Conservation (phyloP, 2,888 invertebrate species). For the Sisyra terminalis region DNA sequence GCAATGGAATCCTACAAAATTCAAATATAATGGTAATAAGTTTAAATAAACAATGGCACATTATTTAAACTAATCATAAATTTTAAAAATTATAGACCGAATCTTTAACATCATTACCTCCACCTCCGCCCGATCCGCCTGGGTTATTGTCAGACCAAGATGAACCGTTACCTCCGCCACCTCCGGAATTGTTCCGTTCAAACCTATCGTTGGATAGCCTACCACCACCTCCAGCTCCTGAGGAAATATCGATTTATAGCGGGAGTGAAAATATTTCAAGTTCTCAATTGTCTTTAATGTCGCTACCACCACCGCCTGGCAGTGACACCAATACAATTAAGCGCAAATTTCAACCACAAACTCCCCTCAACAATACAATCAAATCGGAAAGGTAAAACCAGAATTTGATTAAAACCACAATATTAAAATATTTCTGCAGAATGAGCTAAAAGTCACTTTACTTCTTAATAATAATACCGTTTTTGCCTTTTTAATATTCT, state of each 20-base stretch:
- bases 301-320: constrained; percentile 59
- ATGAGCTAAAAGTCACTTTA: too few relatives aligned
- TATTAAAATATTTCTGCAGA: too few relatives aligned
- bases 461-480: too few relatives aligned
- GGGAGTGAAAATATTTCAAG: constrained; percentile 42
- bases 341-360: not conserved
- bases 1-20: constrained; percentile 3
- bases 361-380: not conserved
- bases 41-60: not conserved
- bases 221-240: constrained; percentile 58
- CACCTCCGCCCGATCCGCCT: constrained; percentile 28
- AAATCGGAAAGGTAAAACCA: too few relatives aligned
- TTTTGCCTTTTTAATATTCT: too few relatives aligned
- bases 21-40: not conserved
- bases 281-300: constrained; percentile 50
- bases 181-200: constrained; percentile 59
- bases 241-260: constrained; percentile 29
- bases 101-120: constrained; percentile 33
- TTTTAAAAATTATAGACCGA: constrained; percentile 29
- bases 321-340: constrained; percentile 17
- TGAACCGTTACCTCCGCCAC: constrained; percentile 38
- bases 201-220: constrained; percentile 65
- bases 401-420: too few relatives aligned
- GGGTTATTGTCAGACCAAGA: constrained; percentile 33
- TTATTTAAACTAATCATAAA: not conserved